Evolutionary conservation across 2,113 vertebrate genomes (phyloP), one percentile per base, ranked within the genome.

Genomic region (Todiramphus chloris): DNA sequence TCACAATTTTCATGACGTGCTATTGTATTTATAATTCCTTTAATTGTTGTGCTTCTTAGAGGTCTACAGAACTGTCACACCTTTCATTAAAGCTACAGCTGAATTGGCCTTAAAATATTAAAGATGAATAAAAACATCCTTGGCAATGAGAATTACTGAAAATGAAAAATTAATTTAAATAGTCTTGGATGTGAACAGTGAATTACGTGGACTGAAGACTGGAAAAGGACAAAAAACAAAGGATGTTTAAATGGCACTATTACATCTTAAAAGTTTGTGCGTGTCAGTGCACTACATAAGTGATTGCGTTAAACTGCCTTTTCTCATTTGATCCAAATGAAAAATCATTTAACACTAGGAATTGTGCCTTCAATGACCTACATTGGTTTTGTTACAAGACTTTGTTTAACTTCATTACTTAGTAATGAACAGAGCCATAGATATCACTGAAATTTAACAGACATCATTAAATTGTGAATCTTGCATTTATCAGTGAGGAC

Each of bases 51-150:
- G 11, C 43, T 93, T 70, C 75, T 90, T 48, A 39, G 46, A 81
- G 55, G 28, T 89, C 62, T 88, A 60, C 31, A 70, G 70, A 83
- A 55, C 72, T 95, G 86, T 62, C 87, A 91, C 46, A 70, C 7
- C 44, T 96, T 96, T 81, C 88, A 93, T 92, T 93, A 94, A 94
- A 95, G 33, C 17, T 69, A 56, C 41, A 74, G n/a, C 58, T 81
- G 93, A 94, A 95, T 89, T 93, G 25, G 48, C 59, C 59, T 95
- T 97, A 93, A 97, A 97, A 96, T 96, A 95, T 97, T 96, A 93
- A 97, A 90, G 44, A 78, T 60, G 1, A 95, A 95, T 78, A 90
- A 97, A 92, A 94, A 56, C 25, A 81, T 90, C 16, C 37, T 77
- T 85, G 89, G 67, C 82, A 94, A 75, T 48, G 67, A 87, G 93